Percentiles rank a stretch among this genome's conserved stretches.
Conservation (phyloP, 2,888 invertebrate species). For the Enchytraeus crypticus region DNA sequence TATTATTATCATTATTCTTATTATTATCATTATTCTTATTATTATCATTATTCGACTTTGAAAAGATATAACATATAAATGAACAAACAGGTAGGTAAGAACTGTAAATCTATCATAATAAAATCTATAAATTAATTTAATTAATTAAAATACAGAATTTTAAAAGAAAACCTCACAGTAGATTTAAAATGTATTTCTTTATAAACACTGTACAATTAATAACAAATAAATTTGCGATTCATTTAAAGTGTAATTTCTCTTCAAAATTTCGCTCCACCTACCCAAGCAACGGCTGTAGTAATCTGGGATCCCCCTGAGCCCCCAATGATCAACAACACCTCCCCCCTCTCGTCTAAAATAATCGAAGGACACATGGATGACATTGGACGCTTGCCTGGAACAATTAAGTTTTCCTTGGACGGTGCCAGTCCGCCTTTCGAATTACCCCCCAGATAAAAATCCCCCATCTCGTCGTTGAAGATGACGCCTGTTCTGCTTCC, state of each 20-base stretch:
- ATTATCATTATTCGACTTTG: too few relatives aligned
- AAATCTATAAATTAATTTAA: too few relatives aligned
- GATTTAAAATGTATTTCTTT: too few relatives aligned
- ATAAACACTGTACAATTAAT: background rate
- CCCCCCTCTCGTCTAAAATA: constrained; percentile 60
- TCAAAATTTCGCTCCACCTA: constrained; percentile 48
- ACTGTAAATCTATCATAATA: too few relatives aligned
- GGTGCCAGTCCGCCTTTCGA: constrained; percentile 44
- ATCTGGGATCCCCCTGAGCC: constrained; percentile 86
- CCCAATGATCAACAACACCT: constrained; percentile 65
- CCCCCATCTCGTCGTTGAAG: constrained; percentile 22
- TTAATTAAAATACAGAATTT: too few relatives aligned
- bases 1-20: too few relatives aligned
- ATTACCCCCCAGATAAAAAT: constrained; percentile 28
- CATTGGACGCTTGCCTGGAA: constrained; percentile 71
- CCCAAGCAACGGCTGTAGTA: constrained; percentile 62
- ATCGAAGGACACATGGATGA: constrained; percentile 86
- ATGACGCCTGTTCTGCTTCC: constrained; percentile 58
- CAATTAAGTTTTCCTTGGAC: constrained; percentile 72
- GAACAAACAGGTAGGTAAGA: too few relatives aligned
- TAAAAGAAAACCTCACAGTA: too few relatives aligned
- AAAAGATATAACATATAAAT: too few relatives aligned
- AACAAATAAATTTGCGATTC: background rate
- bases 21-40: too few relatives aligned
- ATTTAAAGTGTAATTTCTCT: background rate